Conservation (phyloP, 2,888 invertebrate genomes). For the Pollenia amentaria region DNA sequence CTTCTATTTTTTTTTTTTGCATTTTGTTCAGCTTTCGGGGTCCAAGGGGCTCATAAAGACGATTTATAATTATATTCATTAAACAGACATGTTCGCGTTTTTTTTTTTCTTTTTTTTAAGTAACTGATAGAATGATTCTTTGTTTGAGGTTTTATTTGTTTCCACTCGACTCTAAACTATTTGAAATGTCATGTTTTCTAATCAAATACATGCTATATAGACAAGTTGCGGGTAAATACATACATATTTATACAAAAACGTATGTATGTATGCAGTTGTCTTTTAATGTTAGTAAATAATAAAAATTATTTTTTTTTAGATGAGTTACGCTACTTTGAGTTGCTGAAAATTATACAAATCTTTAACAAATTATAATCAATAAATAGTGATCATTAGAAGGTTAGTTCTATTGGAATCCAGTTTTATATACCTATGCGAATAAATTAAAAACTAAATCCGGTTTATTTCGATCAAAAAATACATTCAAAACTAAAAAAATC, state of each 20-base stretch:
- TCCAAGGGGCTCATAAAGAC: not conserved
- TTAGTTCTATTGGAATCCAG: too few relatives aligned
- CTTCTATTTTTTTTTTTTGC: slow-evolving; percentile 42
- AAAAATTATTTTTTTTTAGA: not conserved
- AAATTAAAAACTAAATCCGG: too few relatives aligned
- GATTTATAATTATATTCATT: slow-evolving; percentile 70
- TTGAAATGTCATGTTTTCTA: slow-evolving; percentile 47
- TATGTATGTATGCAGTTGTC: not conserved
- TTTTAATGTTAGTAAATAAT: not conserved
- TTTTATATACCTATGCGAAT: too few relatives aligned
- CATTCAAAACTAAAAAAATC: too few relatives aligned
- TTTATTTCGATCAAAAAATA: too few relatives aligned
- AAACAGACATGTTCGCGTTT: slow-evolving; percentile 60
- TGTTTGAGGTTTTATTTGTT: slow-evolving; percentile 63
- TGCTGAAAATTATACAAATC: too few relatives aligned
- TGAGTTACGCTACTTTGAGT: too few relatives aligned
- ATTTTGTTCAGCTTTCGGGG: slow-evolving; percentile 5
- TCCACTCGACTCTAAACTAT: slow-evolving; percentile 37
- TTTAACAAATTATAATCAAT: too few relatives aligned
- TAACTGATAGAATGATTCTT: slow-evolving; percentile 68
- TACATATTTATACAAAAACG: slow-evolving; percentile 2
- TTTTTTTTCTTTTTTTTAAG: slow-evolving; percentile 20
- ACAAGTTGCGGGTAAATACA: not conserved
- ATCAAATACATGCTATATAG: slow-evolving; percentile 4
- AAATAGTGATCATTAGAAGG: too few relatives aligned